Evolutionary conservation across 2,888 invertebrate genomes (phyloP), one percentile per base, ranked within the genome.

Genomic region (Gerris lacustris): DNA sequence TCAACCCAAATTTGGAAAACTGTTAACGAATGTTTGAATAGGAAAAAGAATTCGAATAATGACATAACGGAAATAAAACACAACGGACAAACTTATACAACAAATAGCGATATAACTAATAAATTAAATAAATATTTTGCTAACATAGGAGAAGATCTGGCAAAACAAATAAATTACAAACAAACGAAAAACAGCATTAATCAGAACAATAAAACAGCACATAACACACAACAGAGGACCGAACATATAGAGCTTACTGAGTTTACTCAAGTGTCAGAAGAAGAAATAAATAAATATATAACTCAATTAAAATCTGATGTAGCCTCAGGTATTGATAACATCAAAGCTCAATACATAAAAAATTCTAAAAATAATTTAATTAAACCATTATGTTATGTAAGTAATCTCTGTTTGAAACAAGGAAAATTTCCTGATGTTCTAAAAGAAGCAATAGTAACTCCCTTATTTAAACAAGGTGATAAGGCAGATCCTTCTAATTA

Each of bases 361-460:
- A 47, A 7, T 6, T 47, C 47, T 47, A 47, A 47, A 11, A 47
- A 6, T 7, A 47, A 47, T 47, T 11, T 47, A 6, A 47, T 47
- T 47, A 47, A 47, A 47, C 47, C 47, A 47, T 47, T 47, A 47
- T 47, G 47, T 47, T 47, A 47, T 47, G 47, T 47, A 47, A 47
- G 47, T 47, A 47, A 47, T 47, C 47, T 47, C 6, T 47, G 47
- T 47, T 11, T 47, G 6, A 47, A 47, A 47, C 47, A 47, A 47
- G 47, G 47, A 7, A 47, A 7, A 7, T 47, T 47, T 11, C 47
- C 47, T 11, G 47, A 47, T 47, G 11, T 47, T 7, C 47, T 47
- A 47, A 47, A 47, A 47, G 7, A 47, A 6, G 47, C 47, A 7
- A 47, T 47, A 7, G 11, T 47, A 7, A 47, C 47, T 47, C 47